phyloP scores from a whole-genome alignment of 2,113 vertebrate genomes.

The Pangasianodon hypophthalmus region DNA sequence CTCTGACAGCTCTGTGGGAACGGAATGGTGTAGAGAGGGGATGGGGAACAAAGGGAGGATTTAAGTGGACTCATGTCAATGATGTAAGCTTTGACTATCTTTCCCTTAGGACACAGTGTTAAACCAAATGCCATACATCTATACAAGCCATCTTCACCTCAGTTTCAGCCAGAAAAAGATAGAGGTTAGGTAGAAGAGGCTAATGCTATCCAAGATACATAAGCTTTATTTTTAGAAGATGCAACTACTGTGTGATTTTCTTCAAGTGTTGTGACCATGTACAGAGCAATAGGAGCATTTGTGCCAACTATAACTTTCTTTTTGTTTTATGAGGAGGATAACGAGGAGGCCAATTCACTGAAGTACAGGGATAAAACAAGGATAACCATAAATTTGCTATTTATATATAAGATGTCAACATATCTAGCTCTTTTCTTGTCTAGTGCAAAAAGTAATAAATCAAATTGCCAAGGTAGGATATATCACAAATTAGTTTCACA shows the following conservation, averaged over 20 bases:
- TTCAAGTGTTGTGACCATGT: not conserved
- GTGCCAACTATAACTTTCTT: not conserved
- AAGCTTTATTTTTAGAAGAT: not conserved
- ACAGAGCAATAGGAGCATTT: not conserved
- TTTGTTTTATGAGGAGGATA: not conserved
- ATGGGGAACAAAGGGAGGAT: not conserved
- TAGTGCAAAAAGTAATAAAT: not conserved
- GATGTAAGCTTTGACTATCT: conserved; percentile 13
- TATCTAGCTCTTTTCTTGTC: not conserved
- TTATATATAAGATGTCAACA: not conserved
- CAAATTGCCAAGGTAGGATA: not conserved
- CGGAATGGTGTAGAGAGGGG: not conserved
- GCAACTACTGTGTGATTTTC: not conserved
- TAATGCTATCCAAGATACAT: no score
- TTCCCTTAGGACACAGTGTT: not conserved
- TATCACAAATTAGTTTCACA: not conserved
- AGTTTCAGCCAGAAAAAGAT: not conserved
- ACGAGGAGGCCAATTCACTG: not conserved
- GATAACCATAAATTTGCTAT: not conserved
- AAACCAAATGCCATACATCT: not conserved
- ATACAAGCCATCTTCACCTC: not conserved
- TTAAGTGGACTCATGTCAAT: conserved; percentile 12
- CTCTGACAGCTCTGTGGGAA: conserved; percentile 33
- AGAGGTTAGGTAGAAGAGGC: not conserved
- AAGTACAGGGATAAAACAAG: not conserved